Evolutionary conservation across 2,797 vertebrate species (phyloP).

Genomic region (Merluccius polli): DNA sequence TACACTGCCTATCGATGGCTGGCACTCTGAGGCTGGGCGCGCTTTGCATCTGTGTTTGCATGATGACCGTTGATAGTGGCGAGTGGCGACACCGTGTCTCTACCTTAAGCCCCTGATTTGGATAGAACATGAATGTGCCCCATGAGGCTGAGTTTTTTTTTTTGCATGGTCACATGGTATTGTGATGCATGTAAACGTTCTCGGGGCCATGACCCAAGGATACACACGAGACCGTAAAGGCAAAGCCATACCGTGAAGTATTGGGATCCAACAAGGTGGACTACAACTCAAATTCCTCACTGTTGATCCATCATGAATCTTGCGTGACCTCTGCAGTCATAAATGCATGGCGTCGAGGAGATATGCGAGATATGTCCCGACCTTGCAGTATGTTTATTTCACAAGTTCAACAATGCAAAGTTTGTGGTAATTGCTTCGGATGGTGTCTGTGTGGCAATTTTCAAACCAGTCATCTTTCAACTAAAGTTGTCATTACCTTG

Average conservation of each 20-base stretch:
- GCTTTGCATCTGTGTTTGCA: slow-evolving; percentile 51
- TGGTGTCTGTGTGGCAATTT: slow-evolving; percentile 7
- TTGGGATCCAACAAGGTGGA: neutral
- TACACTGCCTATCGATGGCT: neutral
- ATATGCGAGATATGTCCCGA: neutral
- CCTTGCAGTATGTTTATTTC: neutral
- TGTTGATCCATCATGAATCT: neutral
- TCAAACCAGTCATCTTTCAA: slow-evolving; percentile 14
- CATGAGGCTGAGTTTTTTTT: neutral
- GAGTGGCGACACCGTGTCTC: slow-evolving; percentile 47
- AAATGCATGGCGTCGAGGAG: neutral
- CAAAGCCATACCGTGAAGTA: neutral
- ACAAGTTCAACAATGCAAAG: neutral
- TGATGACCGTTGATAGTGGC: slow-evolving; percentile 28
- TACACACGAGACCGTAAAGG: neutral
- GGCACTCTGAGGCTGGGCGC: neutral
- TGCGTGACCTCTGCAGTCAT: neutral
- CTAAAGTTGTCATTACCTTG: slow-evolving; percentile 19
- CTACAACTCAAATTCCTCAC: neutral
- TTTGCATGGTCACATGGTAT: neutral
- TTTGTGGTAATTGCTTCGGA: slow-evolving; percentile 13
- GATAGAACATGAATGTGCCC: slow-evolving; percentile 38
- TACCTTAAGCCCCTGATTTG: slow-evolving; percentile 55
- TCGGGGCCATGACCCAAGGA: neutral
- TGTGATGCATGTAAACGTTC: neutral